Evolutionary conservation across 2,113 vertebrate genomes (phyloP).

Genomic region (Sceloporus tristichus): DNA sequence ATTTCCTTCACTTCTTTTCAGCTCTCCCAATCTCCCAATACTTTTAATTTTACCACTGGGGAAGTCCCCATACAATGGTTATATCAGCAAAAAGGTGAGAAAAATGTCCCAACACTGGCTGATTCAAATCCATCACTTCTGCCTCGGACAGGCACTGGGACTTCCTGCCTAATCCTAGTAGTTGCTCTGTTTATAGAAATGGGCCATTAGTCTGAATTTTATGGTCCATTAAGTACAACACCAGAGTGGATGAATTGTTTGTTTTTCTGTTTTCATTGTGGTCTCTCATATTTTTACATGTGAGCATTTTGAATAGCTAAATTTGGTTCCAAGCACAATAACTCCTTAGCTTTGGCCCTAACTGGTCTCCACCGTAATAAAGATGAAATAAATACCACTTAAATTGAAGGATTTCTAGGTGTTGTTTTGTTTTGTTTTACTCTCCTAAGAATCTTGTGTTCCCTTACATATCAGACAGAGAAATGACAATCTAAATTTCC

Average conservation of each 20-base stretch:
- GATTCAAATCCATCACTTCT: not conserved
- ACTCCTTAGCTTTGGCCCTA: constrained; percentile 33
- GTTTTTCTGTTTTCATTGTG: constrained; percentile 24
- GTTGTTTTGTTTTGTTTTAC: constrained; percentile 1
- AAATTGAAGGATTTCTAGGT: constrained; percentile 19
- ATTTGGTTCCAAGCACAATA: constrained; percentile 36
- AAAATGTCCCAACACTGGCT: not conserved
- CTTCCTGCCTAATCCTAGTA: not conserved
- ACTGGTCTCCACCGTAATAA: constrained; percentile 20
- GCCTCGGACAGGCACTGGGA: not conserved
- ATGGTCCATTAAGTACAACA: not conserved
- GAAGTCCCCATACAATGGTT: not conserved
- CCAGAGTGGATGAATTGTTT: not conserved
- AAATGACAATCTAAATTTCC: constrained; percentile 42
- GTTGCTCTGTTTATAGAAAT: not conserved
- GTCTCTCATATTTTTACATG: not conserved
- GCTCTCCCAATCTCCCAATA: not conserved
- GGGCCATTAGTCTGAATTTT: constrained; percentile 1
- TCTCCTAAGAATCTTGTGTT: constrained; percentile 16
- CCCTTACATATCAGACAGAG: constrained; percentile 6
- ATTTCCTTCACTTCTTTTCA: not conserved
- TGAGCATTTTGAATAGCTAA: constrained; percentile 24
- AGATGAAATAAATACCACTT: constrained; percentile 49
- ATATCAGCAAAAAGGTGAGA: not conserved
- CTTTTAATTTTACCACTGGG: not conserved